Base-by-base conservation (phyloP, 2,888 invertebrate species). In the Galerucella calmariensis region DNA sequence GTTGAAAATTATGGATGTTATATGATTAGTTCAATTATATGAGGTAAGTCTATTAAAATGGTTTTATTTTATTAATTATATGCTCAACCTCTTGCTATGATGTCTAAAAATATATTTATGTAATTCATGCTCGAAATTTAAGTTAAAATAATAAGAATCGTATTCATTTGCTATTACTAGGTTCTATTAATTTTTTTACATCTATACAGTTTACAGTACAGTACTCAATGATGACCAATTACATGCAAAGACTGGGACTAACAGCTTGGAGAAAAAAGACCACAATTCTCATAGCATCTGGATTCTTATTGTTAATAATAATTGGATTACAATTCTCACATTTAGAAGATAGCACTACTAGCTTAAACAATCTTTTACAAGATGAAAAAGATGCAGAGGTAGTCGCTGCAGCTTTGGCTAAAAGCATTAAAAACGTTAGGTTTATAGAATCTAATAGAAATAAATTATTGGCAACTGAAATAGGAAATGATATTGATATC, bases 211-310 rank as follows among this genome's bases (percentile, higher is more conserved):
- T 11, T n/a, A n/a, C n/a, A 51, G n/a, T 8, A 51, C 14, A 51
- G 2, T 48, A 56, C 20, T 56, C 56, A 56, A 53, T 67, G 51
- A 77, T 77, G 77, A 77, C 73, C 67, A 84, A 82, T 78, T 86
- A 85, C 77, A 79, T 88, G 72, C 88, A 88, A 59, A 87, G 88
- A 75, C 78, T 89, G 41, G 85, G 87, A 67, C 82, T 88, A 59
- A 88, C 89, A 70, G 87, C 87, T 71, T 89, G 89, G 88, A 83
- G 90, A 69, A 88, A 88, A 78, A 89, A 89, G 82, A 87, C 89
- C 16, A 88, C 88, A 24, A 81, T 90, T 72, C 82, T 90, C 35
- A 83, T 88, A 46, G 85, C 86, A 5, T 81, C 84, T 8, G 82
- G 86, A 24, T 80, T 88, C 14, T 78, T 89, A 53, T 84, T 87